Conservation (phyloP, 2,113 vertebrate genomes). For the Puffinus mauretanicus region DNA sequence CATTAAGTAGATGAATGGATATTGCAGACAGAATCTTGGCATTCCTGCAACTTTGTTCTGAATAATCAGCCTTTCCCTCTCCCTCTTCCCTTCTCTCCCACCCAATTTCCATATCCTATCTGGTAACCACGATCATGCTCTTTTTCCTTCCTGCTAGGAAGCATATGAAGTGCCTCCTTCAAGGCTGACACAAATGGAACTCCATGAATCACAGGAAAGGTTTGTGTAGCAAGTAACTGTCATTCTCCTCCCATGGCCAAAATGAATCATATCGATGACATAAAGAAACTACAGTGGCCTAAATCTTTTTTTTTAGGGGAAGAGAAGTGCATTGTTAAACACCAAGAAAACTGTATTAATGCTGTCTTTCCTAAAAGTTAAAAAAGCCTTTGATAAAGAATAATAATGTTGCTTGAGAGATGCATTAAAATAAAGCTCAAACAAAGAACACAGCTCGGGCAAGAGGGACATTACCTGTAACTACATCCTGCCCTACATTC, state of each 20-base stretch:
- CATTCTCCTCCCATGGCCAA: conserved; percentile 42
- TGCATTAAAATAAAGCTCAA: not conserved
- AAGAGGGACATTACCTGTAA: not conserved
- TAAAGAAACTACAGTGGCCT: conserved; percentile 30
- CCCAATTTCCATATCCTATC: conserved; percentile 24
- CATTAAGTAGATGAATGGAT: conserved; percentile 31
- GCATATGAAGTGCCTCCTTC: conserved; percentile 43
- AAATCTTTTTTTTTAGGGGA: not conserved
- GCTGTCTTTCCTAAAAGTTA: not conserved
- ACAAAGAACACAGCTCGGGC: not conserved
- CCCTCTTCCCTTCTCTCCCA: conserved; percentile 6
- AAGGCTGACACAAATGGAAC: conserved; percentile 45
- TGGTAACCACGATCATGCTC: not conserved
- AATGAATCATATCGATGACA: conserved; percentile 50
- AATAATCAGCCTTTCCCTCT: conserved; percentile 29
- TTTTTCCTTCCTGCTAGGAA: conserved; percentile 38
- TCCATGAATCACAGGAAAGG: conserved; percentile 66
- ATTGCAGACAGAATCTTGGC: conserved; percentile 8
- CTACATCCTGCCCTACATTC: not conserved
- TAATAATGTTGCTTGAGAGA: not conserved
- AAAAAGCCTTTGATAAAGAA: not conserved
- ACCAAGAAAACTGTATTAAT: not conserved
- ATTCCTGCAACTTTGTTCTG: not conserved
- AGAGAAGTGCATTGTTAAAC: not conserved
- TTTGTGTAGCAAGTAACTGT: conserved; percentile 60